These are phyloP conservation scores for Apotomis betuletana DNA, from an alignment of 2,888 invertebrate species.

Conservation along the genomic window DNA sequence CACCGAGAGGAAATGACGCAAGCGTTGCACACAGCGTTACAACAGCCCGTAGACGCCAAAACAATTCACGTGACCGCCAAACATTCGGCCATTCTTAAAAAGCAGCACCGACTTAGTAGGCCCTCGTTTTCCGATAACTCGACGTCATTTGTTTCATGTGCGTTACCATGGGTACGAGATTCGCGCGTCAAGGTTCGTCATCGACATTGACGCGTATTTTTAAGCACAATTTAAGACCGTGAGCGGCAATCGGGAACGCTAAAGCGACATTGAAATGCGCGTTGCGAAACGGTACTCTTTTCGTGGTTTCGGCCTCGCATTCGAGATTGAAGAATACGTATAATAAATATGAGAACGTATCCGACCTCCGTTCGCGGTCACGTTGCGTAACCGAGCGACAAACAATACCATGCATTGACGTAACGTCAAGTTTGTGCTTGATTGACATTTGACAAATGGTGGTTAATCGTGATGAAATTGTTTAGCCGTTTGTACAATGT, in stretches of 20 bases:
- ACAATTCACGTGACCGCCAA: slow-evolving; percentile 58
- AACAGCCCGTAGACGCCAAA: slow-evolving; percentile 68
- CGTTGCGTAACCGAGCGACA: slow-evolving; percentile 76
- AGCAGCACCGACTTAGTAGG: slow-evolving; percentile 15
- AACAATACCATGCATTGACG: slow-evolving; percentile 71
- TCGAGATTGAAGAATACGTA: slow-evolving; percentile 81
- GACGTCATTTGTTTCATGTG: slow-evolving; percentile 7
- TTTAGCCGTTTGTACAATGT: slow-evolving; percentile 41
- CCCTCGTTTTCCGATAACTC: slow-evolving; percentile 21
- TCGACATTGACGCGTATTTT: slow-evolving; percentile 41
- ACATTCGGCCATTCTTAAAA: slow-evolving; percentile 39
- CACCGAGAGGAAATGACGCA: slow-evolving; percentile 82
- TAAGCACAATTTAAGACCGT: slow-evolving; percentile 48
- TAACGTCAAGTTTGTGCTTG: slow-evolving; percentile 58
- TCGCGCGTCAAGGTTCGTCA: slow-evolving; percentile 36
- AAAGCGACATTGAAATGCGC: slow-evolving; percentile 77
- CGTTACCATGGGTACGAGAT: slow-evolving; percentile 29
- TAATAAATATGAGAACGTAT: slow-evolving; percentile 81
- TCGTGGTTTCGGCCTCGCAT: slow-evolving; percentile 74
- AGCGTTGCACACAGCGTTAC: slow-evolving; percentile 63
- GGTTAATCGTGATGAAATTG: slow-evolving; percentile 51
- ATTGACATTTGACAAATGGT: slow-evolving; percentile 57
- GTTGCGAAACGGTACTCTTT: slow-evolving; percentile 81
- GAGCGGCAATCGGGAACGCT: slow-evolving; percentile 61
- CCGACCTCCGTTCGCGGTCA: slow-evolving; percentile 80